Evolutionary conservation across 2,797 vertebrate genomes (phyloP), one percentile per base, ranked within the genome.

Genomic region (Protosalanx chinensis): DNA sequence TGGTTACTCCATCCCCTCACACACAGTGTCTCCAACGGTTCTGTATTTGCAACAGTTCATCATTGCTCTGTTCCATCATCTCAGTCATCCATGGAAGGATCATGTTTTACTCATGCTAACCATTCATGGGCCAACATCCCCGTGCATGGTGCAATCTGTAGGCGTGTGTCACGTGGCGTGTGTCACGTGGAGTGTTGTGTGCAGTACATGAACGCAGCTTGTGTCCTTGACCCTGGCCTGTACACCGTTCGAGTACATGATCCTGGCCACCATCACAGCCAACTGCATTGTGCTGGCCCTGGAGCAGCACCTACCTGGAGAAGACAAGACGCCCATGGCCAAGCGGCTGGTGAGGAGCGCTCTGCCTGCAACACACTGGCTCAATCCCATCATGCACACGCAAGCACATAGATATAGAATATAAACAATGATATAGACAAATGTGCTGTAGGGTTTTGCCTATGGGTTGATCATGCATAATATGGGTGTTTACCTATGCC

Each of bases 181-280:
- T 56, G 56, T 58, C 20, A 20, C 20, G n/a, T 58, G 56, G 4
- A 5, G 10, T 56, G 15, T n/a, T 4, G 8, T 46, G 30, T 63
- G 32, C 53, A 15, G 18, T 20, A 41, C 6, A 16, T 58, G 33
- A 49, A n/a, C 6, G 4, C 15, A 20, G 23, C 6, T 12, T 82
- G 41, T 70, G 79, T 91, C 94, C 95, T 97, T 98, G 92, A 97
- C 94, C 85, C 46, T 0, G 60, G 79, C 75, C 81, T 80, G 86
- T 89, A 99, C 97, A 93, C 97, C 97, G 0, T 98, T 99, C 12
- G 97, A 99, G 89, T 99, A 98, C 87, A 98, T 99, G 97, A 99
- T 98, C 90, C 91, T 99, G 89, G 95, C 97, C 23, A 99, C 96
- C 84, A 99, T 99, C 89, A 98, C 98, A 27, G 98, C 98, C 85